Evolutionary conservation across 2,113 vertebrate genomes (phyloP).

Genomic region (Aleadryas rufinucha): DNA sequence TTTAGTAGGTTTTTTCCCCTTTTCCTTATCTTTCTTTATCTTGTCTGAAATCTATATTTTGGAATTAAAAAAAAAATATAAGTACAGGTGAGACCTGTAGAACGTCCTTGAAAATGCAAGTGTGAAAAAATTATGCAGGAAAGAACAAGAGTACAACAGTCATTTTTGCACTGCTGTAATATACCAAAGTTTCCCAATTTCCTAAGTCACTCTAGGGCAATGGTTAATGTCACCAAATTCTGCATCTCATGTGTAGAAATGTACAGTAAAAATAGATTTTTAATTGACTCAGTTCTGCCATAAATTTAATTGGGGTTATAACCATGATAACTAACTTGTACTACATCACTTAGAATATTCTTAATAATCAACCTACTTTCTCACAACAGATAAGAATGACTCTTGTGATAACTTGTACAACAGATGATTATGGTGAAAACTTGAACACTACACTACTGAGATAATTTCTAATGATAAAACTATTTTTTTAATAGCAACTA

Average conservation of each 20-base stretch:
- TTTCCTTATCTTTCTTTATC: background rate
- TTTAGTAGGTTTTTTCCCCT: fast-evolving
- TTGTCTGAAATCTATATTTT: background rate
- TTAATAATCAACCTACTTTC: background rate
- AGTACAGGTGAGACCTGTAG: background rate
- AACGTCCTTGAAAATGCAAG: background rate
- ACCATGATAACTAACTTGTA: background rate
- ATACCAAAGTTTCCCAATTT: background rate
- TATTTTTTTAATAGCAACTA: background rate
- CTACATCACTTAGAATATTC: background rate
- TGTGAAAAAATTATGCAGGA: background rate
- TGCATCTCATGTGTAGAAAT: background rate
- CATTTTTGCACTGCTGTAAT: background rate
- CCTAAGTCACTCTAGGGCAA: background rate
- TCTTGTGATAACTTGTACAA: background rate
- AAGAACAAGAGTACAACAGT: background rate
- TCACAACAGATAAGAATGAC: background rate
- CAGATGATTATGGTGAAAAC: background rate
- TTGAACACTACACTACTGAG: background rate
- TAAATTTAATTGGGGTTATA: background rate
- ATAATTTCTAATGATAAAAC: background rate
- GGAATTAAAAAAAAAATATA: background rate
- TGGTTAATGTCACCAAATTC: background rate
- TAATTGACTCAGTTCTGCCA: background rate
- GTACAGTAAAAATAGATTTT: background rate